Conservation (phyloP, 2,113 vertebrate species). For the Dasyprocta punctata region DNA sequence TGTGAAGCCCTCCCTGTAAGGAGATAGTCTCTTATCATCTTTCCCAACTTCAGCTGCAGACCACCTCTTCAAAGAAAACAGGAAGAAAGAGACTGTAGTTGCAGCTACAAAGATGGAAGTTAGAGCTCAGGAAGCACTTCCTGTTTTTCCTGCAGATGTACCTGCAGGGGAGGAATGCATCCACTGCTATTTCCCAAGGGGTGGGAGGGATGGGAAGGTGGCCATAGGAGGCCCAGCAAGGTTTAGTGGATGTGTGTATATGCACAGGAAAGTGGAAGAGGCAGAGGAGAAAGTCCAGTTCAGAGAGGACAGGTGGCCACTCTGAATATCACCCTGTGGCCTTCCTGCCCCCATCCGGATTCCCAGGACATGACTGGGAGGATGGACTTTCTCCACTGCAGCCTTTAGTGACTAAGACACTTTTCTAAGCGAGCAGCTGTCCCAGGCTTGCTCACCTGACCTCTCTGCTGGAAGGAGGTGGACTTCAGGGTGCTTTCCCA, state of each 20-base stretch:
- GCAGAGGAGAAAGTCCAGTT: conserved; percentile 49
- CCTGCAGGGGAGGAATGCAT: neutral
- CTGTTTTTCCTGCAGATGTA: neutral
- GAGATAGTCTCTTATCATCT: neutral
- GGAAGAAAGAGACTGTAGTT: neutral
- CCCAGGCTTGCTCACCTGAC: neutral
- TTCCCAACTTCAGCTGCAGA: neutral
- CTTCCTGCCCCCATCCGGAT: conserved; percentile 60
- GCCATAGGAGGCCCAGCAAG: neutral
- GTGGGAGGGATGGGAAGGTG: neutral
- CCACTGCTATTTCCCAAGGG: neutral
- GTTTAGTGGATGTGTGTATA: neutral
- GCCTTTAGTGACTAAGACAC: conserved; percentile 73
- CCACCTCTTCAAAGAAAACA: neutral
- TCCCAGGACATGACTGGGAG: conserved; percentile 65
- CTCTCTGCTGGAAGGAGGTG: neutral
- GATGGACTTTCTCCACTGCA: neutral
- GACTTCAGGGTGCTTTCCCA: neutral
- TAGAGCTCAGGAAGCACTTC: neutral
- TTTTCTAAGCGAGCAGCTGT: conserved; percentile 77
- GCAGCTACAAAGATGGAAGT: neutral
- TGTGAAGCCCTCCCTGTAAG: neutral
- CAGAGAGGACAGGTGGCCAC: conserved; percentile 68
- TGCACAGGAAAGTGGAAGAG: neutral
- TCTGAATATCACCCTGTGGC: conserved; percentile 22